Base-by-base conservation (phyloP, 2,888 invertebrate genomes). In the Antheraea yamamai region DNA sequence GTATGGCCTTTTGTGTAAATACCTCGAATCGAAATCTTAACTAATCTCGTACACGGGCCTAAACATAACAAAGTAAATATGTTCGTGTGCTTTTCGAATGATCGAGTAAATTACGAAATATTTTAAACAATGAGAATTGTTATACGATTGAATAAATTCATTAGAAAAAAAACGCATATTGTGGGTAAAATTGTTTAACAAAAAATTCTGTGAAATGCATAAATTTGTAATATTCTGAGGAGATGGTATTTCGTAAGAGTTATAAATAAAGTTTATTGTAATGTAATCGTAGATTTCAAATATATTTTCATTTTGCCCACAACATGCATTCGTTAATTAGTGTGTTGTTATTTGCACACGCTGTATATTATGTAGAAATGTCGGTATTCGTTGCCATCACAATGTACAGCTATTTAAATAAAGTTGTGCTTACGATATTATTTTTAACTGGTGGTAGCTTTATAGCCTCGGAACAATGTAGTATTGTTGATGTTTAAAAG, bases 381-480 rank as follows among this genome's bases (percentile, higher is more conserved):
- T 75, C 74, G 76, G 74, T 76, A 78, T 79, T 74, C 75, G 77
- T 80, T 78, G 80, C 80, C 80, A 82, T 82, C 78, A 79, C 76
- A 80, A 76, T 79, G 75, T 77, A 79, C 79, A 78, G 78, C 77
- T 78, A 72, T 47, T 74, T 71, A 39, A 74, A 75, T 51, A 72
- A 30, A 61, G 61, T 71, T 74, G 39, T 39, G 64, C 26, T 66
- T 66, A 68, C 51, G 66, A 74, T 58, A 74, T 61, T 74, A 72
- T 74, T 75, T 78, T 58, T 70, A 64, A 76, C 74, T 75, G 76
- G 77, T 51, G 77, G 73, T 74, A 61, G 72, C 47, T 75, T 51
- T 72, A 72, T 26, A 72, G 61, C 47, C 2, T 61, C 26, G 39
- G 71, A 73, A 70, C 74, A 71, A 71, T 75, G 39, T 75, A 61